These are phyloP conservation scores for Ochotona curzoniae DNA, from an alignment of 2,113 vertebrate species.

Conservation along the genomic window DNA sequence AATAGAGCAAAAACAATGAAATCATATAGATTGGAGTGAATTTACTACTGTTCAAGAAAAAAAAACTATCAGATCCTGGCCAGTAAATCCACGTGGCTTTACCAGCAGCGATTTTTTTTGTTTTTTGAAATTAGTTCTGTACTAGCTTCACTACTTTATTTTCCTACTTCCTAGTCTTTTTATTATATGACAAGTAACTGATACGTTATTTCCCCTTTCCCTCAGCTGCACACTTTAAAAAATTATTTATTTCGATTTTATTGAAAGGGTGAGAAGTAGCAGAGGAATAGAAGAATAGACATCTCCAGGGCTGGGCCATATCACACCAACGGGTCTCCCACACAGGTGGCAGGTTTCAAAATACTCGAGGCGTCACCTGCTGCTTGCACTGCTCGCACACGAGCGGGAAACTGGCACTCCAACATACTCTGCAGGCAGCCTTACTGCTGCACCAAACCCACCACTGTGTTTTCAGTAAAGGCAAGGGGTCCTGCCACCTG, in stretches of 20 bases:
- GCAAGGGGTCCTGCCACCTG: background rate
- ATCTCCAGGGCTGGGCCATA: too few relatives aligned
- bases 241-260: too few relatives aligned
- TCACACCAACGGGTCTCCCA: too few relatives aligned
- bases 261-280: too few relatives aligned
- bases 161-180: background rate
- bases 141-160: background rate
- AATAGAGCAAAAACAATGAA: background rate
- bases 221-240: too few relatives aligned
- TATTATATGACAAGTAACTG: background rate
- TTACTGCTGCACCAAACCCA: too few relatives aligned
- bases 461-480: background rate
- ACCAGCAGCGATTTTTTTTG: background rate
- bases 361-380: too few relatives aligned
- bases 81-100: background rate
- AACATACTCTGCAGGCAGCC: too few relatives aligned
- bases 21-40: background rate
- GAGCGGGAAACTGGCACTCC: too few relatives aligned
- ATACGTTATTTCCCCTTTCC: background rate
- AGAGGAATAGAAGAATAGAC: too few relatives aligned
- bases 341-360: too few relatives aligned
- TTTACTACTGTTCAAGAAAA: background rate
- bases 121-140: background rate
- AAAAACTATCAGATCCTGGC: background rate
- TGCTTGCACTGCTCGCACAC: too few relatives aligned